A percentile compares a stretch with the other conserved stretches of the same genome.
These are phyloP conservation scores for Hypotaenidia okinawae DNA, from an alignment of 2,797 vertebrate species.

Conservation along the genomic window DNA sequence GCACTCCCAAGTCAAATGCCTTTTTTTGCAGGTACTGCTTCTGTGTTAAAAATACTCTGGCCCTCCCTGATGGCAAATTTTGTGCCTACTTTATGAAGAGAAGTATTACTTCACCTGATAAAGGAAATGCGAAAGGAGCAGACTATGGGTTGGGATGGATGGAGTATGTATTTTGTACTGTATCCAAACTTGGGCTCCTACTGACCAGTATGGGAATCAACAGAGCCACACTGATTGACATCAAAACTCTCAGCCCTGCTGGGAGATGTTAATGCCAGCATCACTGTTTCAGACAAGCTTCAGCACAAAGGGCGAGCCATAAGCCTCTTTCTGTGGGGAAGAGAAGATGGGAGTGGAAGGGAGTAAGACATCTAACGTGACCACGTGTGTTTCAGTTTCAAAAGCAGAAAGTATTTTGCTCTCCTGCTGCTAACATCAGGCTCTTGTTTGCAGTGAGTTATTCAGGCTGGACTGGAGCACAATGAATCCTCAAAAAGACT, in stretches of 20 bases:
- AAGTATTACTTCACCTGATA: not conserved
- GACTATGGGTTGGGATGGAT: not conserved
- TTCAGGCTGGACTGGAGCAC: not conserved
- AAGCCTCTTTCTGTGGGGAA: not conserved
- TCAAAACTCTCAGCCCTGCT: not conserved
- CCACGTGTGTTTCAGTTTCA: not conserved
- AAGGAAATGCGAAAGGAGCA: not conserved
- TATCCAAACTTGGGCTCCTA: not conserved
- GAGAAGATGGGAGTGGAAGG: not conserved
- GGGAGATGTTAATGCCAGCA: not conserved
- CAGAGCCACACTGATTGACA: not conserved
- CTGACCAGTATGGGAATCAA: not conserved
- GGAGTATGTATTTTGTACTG: not conserved
- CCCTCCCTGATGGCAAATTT: not conserved
- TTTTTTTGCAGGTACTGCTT: not conserved
- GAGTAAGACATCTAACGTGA: not conserved
- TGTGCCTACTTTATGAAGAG: not conserved
- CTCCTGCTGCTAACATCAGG: not conserved
- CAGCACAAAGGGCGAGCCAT: not conserved
- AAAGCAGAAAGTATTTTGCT: not conserved
- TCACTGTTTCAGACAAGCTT: not conserved
- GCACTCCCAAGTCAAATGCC: not conserved
- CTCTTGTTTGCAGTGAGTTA: slow-evolving; percentile 41
- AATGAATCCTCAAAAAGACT: slow-evolving; percentile 12
- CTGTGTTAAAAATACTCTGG: not conserved